These are phyloP conservation scores for Erebia aethiops DNA, from an alignment of 2,888 invertebrate species.

Conservation along the genomic window DNA sequence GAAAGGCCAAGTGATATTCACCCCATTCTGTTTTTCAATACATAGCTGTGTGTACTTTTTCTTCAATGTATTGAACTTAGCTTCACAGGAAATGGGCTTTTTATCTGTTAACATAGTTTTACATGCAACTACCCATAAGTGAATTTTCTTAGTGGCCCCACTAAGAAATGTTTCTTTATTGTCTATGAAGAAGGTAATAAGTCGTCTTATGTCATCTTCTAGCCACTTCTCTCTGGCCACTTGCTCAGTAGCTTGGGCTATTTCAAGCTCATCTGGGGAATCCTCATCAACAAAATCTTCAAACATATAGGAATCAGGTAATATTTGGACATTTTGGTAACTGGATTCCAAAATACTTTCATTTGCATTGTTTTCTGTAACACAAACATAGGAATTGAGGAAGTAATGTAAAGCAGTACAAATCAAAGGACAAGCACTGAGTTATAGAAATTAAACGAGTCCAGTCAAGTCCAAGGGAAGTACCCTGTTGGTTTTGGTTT, in stretches of 20 bases:
- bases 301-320: conserved; percentile 45
- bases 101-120: conserved; percentile 68
- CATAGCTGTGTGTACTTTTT: conserved; percentile 56
- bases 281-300: conserved; percentile 49
- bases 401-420: too few species aligned
- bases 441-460: too few species aligned
- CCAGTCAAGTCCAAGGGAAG: too few species aligned
- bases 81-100: conserved; percentile 59
- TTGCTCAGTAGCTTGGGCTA: conserved; percentile 40
- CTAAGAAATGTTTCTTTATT: conserved; percentile 68
- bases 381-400: background rate
- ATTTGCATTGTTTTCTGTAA: conserved; percentile 58
- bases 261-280: conserved; percentile 40
- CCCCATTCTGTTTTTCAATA: conserved; percentile 53
- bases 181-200: conserved; percentile 70
- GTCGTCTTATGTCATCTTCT: conserved; percentile 61
- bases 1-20: conserved; percentile 55
- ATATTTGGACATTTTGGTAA: conserved; percentile 35
- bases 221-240: conserved; percentile 56
- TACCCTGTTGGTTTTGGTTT: too few species aligned
- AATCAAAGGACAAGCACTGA: too few species aligned
- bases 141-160: conserved; percentile 58
- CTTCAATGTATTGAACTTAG: conserved; percentile 57
- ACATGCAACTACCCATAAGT: conserved; percentile 72
- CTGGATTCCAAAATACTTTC: conserved; percentile 40